A percentile compares a stretch with the other conserved stretches of the same genome.
Evolutionary conservation across 2,888 invertebrate genomes (phyloP).

Genomic region (Lasioglossum morio): DNA sequence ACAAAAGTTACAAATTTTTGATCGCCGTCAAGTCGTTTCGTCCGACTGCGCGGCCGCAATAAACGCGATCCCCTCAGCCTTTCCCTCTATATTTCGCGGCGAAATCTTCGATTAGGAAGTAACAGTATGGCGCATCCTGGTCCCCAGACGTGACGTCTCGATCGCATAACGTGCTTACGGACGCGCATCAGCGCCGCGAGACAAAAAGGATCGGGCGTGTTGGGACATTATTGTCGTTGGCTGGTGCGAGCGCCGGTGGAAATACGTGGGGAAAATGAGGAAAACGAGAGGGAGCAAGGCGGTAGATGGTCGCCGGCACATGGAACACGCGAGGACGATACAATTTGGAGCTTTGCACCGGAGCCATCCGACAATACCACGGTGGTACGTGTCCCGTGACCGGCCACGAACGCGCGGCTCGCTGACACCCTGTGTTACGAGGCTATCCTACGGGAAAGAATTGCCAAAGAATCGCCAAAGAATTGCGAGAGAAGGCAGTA

Average conservation of each 20-base stretch:
- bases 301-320: constrained; percentile 51
- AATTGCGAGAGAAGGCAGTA: neutral
- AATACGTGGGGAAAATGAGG: constrained; percentile 25
- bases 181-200: constrained; percentile 40
- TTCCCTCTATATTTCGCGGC: neutral
- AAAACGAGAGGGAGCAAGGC: constrained; percentile 24
- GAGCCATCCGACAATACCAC: constrained; percentile 81
- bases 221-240: constrained; percentile 67
- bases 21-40: no score
- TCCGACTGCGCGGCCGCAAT: constrained; percentile 3
- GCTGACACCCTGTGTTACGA: constrained; percentile 14
- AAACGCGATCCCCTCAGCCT: neutral
- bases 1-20: no score
- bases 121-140: constrained; percentile 43
- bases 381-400: constrained; percentile 77
- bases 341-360: constrained; percentile 81
- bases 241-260: constrained; percentile 29
- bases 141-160: constrained; percentile 57
- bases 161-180: constrained; percentile 27
- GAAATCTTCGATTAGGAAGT: constrained; percentile 41
- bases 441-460: neutral
- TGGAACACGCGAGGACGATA: constrained; percentile 78
- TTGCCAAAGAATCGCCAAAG: neutral
- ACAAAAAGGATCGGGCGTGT: constrained; percentile 67
- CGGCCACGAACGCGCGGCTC: constrained; percentile 61